These are phyloP conservation scores for Nymphicus hollandicus DNA, from an alignment of 2,113 vertebrate species.

Conservation along the genomic window DNA sequence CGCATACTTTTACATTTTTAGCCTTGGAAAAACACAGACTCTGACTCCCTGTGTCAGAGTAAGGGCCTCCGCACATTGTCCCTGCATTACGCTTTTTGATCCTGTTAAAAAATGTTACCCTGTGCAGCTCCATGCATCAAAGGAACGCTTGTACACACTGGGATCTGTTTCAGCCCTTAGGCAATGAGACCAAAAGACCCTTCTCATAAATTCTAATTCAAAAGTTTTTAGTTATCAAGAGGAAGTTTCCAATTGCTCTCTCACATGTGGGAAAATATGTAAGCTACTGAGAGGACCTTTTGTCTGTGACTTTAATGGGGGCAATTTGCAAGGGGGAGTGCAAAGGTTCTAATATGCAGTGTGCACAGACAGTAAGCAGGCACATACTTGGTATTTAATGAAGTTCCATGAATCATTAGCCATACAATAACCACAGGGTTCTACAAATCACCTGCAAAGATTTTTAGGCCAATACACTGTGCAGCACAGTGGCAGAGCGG, in stretches of 20 bases:
- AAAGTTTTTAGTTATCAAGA: slow-evolving; percentile 73
- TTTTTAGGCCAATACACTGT: slow-evolving; percentile 4
- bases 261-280: slow-evolving; percentile 78
- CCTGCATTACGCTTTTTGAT: slow-evolving; percentile 67
- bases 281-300: slow-evolving; percentile 77
- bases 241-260: slow-evolving; percentile 79
- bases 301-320: slow-evolving; percentile 71
- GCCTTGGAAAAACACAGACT: slow-evolving; percentile 48
- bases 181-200: slow-evolving; percentile 66
- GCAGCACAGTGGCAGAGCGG: neutral
- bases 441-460: slow-evolving; percentile 56
- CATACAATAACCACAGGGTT: slow-evolving; percentile 43
- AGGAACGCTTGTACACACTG: slow-evolving; percentile 60
- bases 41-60: slow-evolving; percentile 55
- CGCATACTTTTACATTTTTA: slow-evolving; percentile 56
- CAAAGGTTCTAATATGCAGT: slow-evolving; percentile 72
- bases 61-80: slow-evolving; percentile 69
- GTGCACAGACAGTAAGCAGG: slow-evolving; percentile 69
- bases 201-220: slow-evolving; percentile 76
- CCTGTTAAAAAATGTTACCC: slow-evolving; percentile 71
- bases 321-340: slow-evolving; percentile 65
- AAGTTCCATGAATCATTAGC: slow-evolving; percentile 69
- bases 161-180: slow-evolving; percentile 69
- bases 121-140: slow-evolving; percentile 59
- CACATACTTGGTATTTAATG: slow-evolving; percentile 67